Base-by-base conservation (phyloP, 2,888 invertebrate genomes). In the Standfussiana lucernea region DNA sequence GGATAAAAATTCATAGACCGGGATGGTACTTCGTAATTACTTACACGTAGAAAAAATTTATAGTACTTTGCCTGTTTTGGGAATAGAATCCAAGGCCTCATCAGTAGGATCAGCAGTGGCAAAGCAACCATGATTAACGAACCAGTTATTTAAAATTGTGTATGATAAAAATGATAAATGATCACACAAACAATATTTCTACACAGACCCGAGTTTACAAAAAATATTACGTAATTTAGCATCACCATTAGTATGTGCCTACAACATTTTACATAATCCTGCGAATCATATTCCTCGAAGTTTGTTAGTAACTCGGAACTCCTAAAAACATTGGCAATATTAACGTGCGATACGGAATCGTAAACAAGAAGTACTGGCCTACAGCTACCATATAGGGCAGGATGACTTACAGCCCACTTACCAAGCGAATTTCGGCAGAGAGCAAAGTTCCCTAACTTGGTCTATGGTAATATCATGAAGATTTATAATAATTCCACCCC, bases 381-480 rank as follows among this genome's bases (percentile, higher is more conserved):
- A 90, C 88, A 84, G 89, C 89, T 56, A 90, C 88, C 90, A 86
- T 91, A 91, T 91, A 92, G 92, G 91, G 90, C 86, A 88, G 91
- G 92, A 94, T 95, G 96, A 96, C 93, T 95, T 95, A 96, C 95
- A 92, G 91, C 93, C 95, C 96, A 96, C 96, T 96, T 96, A 95
- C 94, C 92, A 91, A 92, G 93, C 91, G 93, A 94, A 94, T 94
- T 93, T 93, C 92, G 87, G 91, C 91, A 91, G 92, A 95, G 95
- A 95, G 95, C 95, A 94, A 96, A 96, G 95, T 95, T 95, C 93
- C 93, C 93, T 92, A 94, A 95, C 92, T 95, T 94, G 92, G 93
- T 94, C 94, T 94, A 96, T 96, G 96, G 95, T 94, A 96, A 96
- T 96, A 95, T 94, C 93, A 94, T 95, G 94, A 94, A 96, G 96